Conservation (phyloP, 2,797 vertebrate species). For the Anisognathus igniventris region DNA sequence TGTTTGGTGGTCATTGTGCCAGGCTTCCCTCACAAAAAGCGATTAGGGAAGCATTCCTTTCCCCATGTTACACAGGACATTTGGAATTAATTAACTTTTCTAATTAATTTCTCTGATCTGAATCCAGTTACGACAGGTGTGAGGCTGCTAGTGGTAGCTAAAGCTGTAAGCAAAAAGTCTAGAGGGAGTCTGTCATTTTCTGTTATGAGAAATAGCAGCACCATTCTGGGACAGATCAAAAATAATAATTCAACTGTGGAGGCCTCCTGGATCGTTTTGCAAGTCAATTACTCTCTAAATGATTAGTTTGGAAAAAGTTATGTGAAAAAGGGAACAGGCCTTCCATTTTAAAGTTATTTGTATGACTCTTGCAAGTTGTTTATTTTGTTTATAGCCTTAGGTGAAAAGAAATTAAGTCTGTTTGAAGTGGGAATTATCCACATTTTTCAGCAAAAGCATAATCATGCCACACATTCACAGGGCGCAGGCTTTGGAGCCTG, state of each 20-base stretch:
- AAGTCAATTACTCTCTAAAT: slow-evolving; percentile 41
- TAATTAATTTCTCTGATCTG: slow-evolving; percentile 69
- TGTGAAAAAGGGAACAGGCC: slow-evolving; percentile 41
- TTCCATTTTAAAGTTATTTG: slow-evolving; percentile 47
- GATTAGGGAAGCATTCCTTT: slow-evolving; percentile 43
- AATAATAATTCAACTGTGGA: slow-evolving; percentile 46
- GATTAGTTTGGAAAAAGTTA: slow-evolving; percentile 43
- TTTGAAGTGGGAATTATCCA: slow-evolving; percentile 55
- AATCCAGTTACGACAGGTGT: slow-evolving; percentile 63
- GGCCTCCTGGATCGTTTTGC: slow-evolving; percentile 54
- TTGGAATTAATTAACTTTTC: slow-evolving; percentile 72
- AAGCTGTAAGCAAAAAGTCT: slow-evolving; percentile 19
- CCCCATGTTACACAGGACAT: slow-evolving; percentile 15
- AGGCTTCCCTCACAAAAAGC: background rate
- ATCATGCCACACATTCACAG: background rate
- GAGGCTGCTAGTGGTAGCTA: slow-evolving; percentile 47
- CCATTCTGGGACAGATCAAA: slow-evolving; percentile 52
- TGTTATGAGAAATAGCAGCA: slow-evolving; percentile 62
- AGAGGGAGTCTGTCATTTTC: slow-evolving; percentile 42
- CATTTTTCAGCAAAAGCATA: slow-evolving; percentile 42
- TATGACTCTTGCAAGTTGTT: slow-evolving; percentile 49
- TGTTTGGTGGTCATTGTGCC: background rate
- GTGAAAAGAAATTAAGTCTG: slow-evolving; percentile 50
- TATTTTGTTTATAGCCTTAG: slow-evolving; percentile 59
- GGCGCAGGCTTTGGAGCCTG: slow-evolving; percentile 12